Evolutionary conservation across 2,888 invertebrate genomes (phyloP).

Genomic region (Tinea semifulvella): DNA sequence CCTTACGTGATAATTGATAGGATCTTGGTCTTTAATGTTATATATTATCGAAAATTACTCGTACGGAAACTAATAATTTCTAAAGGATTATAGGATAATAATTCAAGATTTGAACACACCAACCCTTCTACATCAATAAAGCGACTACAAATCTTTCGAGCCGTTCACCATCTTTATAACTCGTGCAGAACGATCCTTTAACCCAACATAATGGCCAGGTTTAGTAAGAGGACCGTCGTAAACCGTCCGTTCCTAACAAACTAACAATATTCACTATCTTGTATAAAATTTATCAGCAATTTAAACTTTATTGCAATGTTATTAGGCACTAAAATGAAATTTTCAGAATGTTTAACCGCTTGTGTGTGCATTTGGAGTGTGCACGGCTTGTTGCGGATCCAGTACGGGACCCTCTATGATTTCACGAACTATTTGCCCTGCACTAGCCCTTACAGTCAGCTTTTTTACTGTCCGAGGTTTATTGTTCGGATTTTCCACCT

Average conservation of each 20-base stretch:
- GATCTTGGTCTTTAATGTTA: too few species aligned
- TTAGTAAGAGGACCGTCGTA: conserved; percentile 63
- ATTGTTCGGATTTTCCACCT: conserved; percentile 66
- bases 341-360: not conserved
- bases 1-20: too few species aligned
- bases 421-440: conserved; percentile 65
- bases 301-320: not conserved
- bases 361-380: conserved; percentile 8
- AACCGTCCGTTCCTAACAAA: conserved; percentile 45
- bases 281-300: not conserved
- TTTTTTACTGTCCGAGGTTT: conserved; percentile 57
- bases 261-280: conserved; percentile 6
- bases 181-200: conserved; percentile 59
- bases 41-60: too few species aligned
- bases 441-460: conserved; percentile 35
- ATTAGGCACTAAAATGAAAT: not conserved
- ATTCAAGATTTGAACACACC: conserved; percentile 21
- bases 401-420: conserved; percentile 56
- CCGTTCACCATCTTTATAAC: conserved; percentile 63
- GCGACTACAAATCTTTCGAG: conserved; percentile 60
- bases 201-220: conserved; percentile 64
- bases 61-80: too few species aligned
- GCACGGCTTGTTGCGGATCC: conserved; percentile 34
- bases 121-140: conserved; percentile 64
- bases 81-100: not conserved